Base-by-base conservation (phyloP, 2,113 vertebrate species). In the Vimba vimba region DNA sequence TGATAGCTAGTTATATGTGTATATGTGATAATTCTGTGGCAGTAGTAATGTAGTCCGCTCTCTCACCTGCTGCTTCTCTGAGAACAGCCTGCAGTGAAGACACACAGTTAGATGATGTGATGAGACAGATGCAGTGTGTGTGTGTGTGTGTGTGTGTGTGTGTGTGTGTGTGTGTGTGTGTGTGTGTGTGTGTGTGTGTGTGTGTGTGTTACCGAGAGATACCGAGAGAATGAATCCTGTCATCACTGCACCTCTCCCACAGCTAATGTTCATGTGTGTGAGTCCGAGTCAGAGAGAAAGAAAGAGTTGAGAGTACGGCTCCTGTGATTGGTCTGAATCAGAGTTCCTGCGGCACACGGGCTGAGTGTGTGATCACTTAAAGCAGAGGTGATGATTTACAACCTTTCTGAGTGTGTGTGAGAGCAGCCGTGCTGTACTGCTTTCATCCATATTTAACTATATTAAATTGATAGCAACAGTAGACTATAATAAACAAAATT, bases 41-140 rank as follows among this genome's bases (percentile, higher is more conserved):
- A 68, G 75, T 59, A 59, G n/a, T 75, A 79, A 59, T 84, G 79
- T 25, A 78, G 17, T 88, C 84, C 88, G 43, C 27, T 90, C 89
- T 43, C 39, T 92, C 91, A 92, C 92, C 90, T 90, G 89, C 86
- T 91, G 88, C 87, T 91, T 83, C 82, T 78, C 91, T 82, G 86
- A 64, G 77, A 88, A 84, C 85, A 88, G 82, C 87, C 87, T 84
- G 88, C 91, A 87, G 87, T 86, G 88, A 85, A 86, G 91, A 91
- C 73, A 81, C 83, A 86, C 50, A 57, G 57, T 45, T 43, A 59
- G 69, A 66, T 87, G 83, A 79, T 69, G 50, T 59, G 71, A 82
- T 69, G 59, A 47, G 71, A 59, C 68, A 82, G 57, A 74, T 84
- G 78, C 73, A 57, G 27, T 47, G 64, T 83, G 77, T 87, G 39